phyloP scores from a whole-genome alignment of 2,113 vertebrate genomes.

The Chaetura pelagica region DNA sequence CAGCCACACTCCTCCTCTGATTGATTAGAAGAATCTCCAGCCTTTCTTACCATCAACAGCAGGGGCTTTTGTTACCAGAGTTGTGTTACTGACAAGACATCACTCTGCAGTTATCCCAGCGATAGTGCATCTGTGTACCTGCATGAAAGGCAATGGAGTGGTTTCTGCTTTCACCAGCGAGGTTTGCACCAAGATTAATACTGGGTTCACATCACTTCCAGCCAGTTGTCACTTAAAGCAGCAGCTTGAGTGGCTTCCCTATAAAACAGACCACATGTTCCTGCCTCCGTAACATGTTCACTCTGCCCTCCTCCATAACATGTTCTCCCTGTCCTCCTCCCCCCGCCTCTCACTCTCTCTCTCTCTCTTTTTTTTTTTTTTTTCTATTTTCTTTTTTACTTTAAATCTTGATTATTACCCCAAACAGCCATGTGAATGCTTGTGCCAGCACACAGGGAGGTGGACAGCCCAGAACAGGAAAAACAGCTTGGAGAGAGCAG shows the following conservation, averaged over 20 bases:
- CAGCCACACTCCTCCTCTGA: not conserved
- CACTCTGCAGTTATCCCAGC: not conserved
- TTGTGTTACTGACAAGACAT: not conserved
- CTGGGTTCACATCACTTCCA: not conserved
- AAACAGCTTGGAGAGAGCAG: not conserved
- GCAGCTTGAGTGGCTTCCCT: not conserved
- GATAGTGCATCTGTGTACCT: not conserved
- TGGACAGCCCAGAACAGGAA: not conserved
- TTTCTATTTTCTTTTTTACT: too few relatives aligned
- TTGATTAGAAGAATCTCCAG: not conserved
- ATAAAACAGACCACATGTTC: not conserved
- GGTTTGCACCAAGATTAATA: not conserved
- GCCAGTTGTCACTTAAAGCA: not conserved
- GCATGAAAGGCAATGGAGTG: not conserved
- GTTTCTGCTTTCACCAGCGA: not conserved
- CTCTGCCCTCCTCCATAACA: accelerated
- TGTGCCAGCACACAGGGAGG: not conserved
- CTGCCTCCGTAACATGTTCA: not conserved
- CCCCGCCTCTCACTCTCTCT: too few relatives aligned
- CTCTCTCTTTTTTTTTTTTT: too few relatives aligned
- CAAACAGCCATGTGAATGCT: not conserved
- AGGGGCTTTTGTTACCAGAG: not conserved
- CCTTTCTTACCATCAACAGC: not conserved
- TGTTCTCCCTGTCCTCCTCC: accelerated
- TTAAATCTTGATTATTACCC: not conserved